Evolutionary conservation across 2,113 vertebrate species (phyloP).

Genomic region (Poeciliopsis occidentalis): DNA sequence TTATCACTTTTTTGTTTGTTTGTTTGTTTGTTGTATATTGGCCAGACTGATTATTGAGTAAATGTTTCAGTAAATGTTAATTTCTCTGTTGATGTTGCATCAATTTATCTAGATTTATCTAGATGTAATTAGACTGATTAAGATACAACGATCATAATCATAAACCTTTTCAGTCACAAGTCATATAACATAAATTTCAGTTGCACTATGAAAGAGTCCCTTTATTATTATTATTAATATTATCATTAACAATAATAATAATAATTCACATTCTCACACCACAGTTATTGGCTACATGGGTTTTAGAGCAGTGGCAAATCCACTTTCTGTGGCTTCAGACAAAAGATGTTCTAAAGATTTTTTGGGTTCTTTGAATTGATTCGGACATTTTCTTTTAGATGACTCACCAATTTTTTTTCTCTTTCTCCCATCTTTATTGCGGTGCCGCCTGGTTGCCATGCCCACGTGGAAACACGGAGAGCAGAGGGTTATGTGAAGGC

Average conservation of each 20-base stretch:
- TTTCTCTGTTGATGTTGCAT: too few species aligned
- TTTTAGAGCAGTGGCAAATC: not conserved
- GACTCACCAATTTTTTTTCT: slow-evolving; percentile 46
- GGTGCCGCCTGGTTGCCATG: slow-evolving; percentile 59
- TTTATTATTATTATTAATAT: too few species aligned
- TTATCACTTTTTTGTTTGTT: too few species aligned
- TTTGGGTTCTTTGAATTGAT: slow-evolving; percentile 41
- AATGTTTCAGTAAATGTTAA: too few species aligned
- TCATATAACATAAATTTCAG: not conserved
- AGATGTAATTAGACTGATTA: too few species aligned
- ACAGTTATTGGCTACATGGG: not conserved
- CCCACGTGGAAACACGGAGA: slow-evolving; percentile 52
- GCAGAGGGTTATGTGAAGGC: slow-evolving; percentile 22
- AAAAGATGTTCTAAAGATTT: slow-evolving; percentile 2
- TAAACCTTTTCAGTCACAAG: not conserved
- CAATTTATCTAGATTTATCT: too few species aligned
- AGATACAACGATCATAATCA: not conserved
- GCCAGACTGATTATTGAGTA: too few species aligned
- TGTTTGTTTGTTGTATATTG: too few species aligned
- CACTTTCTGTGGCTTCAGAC: not conserved
- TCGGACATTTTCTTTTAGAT: slow-evolving; percentile 31
- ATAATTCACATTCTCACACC: not conserved
- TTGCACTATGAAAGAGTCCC: not conserved
- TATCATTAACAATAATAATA: too few species aligned
- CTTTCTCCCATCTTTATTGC: slow-evolving; percentile 42